Base-by-base conservation (phyloP, 1,140 invertebrate genomes). In the Drosophila arawakana region DNA sequence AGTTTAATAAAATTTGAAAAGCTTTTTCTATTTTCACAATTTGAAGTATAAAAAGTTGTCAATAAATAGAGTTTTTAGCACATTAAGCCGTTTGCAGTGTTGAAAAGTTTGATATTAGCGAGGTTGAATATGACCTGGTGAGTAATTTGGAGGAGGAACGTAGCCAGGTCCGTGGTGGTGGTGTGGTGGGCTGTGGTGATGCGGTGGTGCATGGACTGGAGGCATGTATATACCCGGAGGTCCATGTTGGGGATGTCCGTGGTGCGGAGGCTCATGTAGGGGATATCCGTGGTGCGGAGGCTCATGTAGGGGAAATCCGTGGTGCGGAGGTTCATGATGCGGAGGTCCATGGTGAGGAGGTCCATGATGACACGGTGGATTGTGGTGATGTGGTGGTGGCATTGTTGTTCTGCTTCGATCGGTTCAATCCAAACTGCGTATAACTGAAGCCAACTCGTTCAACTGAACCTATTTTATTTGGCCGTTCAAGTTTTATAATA, bases 401-500 rank as follows among this genome's bases (percentile, higher is more conserved):
- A 75, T 71, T 65, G n/a, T 13, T 9, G n/a, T 13, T 9, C 11
- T 34, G 2, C 15, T 25, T 58, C 10, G 9, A 11, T 55, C 50
- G 18, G 7, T 43, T 61, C 5, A 54, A 35, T 44, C 6, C 6
- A 5, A 44, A 34, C 10, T 60, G 55, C 34, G 65, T 47, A 47
- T 67, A 13, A 13, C 18, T 49, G 35, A 6, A 54, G n/a, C 10
- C 9, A 21, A 30, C 39, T 54, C 34, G 30, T n/a, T 21, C 57
- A 55, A 73, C 71, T 73, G 57, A 73, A 61, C 13, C 18, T 30
- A 18, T 11, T 13, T 41, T 9, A 3, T 4, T 9, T n/a, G 8
- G 11, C 21, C 9, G 65, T 57, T 41, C 41, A 73, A 47, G 65
- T 61, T 73, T 69, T 73, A 73, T 73, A 69, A 55, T 55, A 55